Evolutionary conservation across 1,140 invertebrate genomes (phyloP), one percentile per base, ranked within the genome.

Genomic region (Solenopsis fugax): DNA sequence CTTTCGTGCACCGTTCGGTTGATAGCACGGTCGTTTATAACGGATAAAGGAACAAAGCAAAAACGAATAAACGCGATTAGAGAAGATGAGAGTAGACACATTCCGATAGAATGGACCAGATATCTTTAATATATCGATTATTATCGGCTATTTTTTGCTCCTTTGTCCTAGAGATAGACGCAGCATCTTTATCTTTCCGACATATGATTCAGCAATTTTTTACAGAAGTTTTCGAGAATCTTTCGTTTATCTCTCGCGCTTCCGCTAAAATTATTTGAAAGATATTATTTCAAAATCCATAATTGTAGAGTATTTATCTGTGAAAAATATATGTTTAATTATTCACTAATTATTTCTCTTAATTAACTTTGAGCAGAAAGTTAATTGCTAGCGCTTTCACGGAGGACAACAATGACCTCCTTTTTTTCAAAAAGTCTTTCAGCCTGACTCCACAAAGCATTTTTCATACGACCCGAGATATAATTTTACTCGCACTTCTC

Each of bases 101-200:
- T 78, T n/a, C 18, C 41, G 29, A n/a, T 34, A 18, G 6, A 37
- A 18, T 10, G n/a, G 29, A 50, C 18, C 48, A 60, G 7, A 41
- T 41, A 7, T 41, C 50, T 69, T 13, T 56, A 58, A 56, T 56
- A 29, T 71, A 81, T 81, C 37, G 64, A 71, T 81, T 81, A 71
- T 2, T 65, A 41, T 65, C 10, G 50, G 50, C 21, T 9, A 56
- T 13, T 81, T 29, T 45, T 2, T 58, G 24, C 41, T 37, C 29
- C 37, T 13, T 67, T 56, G 4, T 41, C 7, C 4, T n/a, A 29
- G 45, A 24, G 37, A 71, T 45, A 21, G 4, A 24, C 48, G 62
- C 77, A n/a, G 6, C 45, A 65, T 16, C 48, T 13, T 13, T 10
- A 13, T n/a, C 18, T 56, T 18, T 54, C 7, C 10, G 9, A 29